Evolutionary conservation across 2,797 vertebrate species (phyloP), one percentile per base, ranked within the genome.

Genomic region (Macropodus opercularis): DNA sequence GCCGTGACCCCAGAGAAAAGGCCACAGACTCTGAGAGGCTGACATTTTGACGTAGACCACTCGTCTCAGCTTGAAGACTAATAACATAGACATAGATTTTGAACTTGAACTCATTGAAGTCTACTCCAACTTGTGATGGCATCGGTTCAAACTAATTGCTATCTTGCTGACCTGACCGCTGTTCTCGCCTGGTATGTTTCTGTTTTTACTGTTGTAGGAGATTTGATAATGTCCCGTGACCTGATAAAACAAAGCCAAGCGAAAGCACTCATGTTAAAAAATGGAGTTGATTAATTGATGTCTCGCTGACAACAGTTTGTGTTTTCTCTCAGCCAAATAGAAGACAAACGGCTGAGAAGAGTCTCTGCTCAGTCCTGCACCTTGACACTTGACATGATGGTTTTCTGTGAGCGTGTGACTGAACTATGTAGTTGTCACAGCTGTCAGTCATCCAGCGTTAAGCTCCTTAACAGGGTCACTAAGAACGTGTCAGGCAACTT

Each of bases 41-140:
- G 39, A 65, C 6, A 58, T 68, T 69, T 74, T 67, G 77, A 89
- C 61, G 67, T 67, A 46, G 49, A 59, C 61, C 35, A 39, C 18
- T 69, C 26, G 51, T 19, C 34, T 18, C 43, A 41, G 46, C 46
- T 57, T 8, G 17, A 41, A 24, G 63, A 69, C 54, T 41, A 36
- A 55, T 49, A 50, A 57, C 42, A 35, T 42, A 47, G 19, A 63
- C 39, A 15, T 34, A 13, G 23, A 42, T 48, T 32, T 38, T 52
- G 46, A 64, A 49, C 17, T 50, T 66, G 26, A 71, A 70, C 44
- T 62, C 34, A 40, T 24, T 31, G 18, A 26, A 52, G 8, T 19
- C 9, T 6, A 9, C 22, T 29, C 10, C 1, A 64, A 26, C 8
- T 10, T 34, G 15, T 31, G 7, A 63, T 13, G 46, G 49, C 12